Evolutionary conservation across 2,888 invertebrate genomes (phyloP), one percentile per base, ranked within the genome.

Genomic region (Drosophila acutilabella): DNA sequence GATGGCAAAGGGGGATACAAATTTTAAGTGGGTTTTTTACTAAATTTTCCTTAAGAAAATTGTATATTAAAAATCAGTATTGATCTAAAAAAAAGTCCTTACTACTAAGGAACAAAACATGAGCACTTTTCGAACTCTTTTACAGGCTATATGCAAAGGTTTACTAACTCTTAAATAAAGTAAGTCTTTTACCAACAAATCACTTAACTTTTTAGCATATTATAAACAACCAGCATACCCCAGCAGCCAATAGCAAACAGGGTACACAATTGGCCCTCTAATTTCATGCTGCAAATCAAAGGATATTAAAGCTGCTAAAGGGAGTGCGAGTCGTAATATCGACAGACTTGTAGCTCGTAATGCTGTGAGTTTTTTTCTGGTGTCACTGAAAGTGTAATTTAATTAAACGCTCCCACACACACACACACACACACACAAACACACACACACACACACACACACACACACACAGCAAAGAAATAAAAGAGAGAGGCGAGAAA

Each of bases 361-460:
- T 23, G 18, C 38, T 48, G 3, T 58, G 40, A 40, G 47, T 23
- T 48, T 42, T 42, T 20, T 50, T 4, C 38, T 38, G 57, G 16
- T 50, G 62, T 40, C 58, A 38, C 20, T 47, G 70, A 44, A 79
- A 76, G 64, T 74, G 81, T 84, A 86, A 88, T 84, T 84, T 84
- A 84, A 84, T 84, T 88, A 88, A 69, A 74, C 58, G 71, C 58
- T 57, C 41, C 62, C 71, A 53, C 61, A 83, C 52, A 71, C 47
- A 65, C 47, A 52, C 30, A 48, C 65, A 71, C 44, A 70, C 65
- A 85, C 44, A 64, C 50, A 82, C 44, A 70, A 47, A 61, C 44
- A 58, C 14, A 45, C 61, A 83, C 52, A 71, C 47, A 65, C 47
- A 52, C 30, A 48, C 65, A 71, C 44, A 70, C 65, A 85, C 44